Evolutionary conservation across 2,888 invertebrate genomes (phyloP), one percentile per base, ranked within the genome.

Genomic region (Lapara coniferarum): DNA sequence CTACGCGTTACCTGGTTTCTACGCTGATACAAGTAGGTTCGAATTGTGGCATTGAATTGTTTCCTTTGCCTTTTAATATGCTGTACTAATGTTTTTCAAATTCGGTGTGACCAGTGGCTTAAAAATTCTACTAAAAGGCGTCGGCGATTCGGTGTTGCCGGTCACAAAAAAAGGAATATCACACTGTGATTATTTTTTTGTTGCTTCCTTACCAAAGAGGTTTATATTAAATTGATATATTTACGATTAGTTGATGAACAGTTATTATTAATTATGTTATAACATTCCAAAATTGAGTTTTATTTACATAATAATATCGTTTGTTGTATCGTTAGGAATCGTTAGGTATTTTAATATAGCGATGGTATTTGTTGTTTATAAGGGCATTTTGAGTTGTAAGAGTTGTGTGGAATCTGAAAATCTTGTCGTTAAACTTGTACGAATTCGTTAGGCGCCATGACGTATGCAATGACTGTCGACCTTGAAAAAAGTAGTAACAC

Each of bases 161-260:
- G 74, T 77, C 72, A 74, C 77, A 79, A 78, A 77, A 68, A 74
- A 37, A 37, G 37, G 70, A 71, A 69, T 76, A 77, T 75, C 72
- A 75, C 76, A 74, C 63, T 70, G 73, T 74, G 71, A 71, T 74
- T 69, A 53, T 67, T 72, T 76, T 75, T 72, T 79, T 73, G 75
- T 77, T 70, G 70, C 56, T 70, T 69, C 67, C 70, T 72, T 77
- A 78, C 79, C 81, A 81, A 81, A 80, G 81, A 80, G 73, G 76
- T 78, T 67, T 66, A 53, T 63, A 30, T 59, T 52, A 69, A 66
- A 51, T 63, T 63, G 69, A 59, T 57, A 16, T 69, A 56, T 16
- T 57, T 66, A 63, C 49, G 55, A 19, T 37, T 66, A 37, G 30
- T 30, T 57, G 66, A 57, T 49, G 46, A 63, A 63, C 59, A 63